Conservation (phyloP, 2,797 vertebrate genomes). For the Acridotheres tristis region DNA sequence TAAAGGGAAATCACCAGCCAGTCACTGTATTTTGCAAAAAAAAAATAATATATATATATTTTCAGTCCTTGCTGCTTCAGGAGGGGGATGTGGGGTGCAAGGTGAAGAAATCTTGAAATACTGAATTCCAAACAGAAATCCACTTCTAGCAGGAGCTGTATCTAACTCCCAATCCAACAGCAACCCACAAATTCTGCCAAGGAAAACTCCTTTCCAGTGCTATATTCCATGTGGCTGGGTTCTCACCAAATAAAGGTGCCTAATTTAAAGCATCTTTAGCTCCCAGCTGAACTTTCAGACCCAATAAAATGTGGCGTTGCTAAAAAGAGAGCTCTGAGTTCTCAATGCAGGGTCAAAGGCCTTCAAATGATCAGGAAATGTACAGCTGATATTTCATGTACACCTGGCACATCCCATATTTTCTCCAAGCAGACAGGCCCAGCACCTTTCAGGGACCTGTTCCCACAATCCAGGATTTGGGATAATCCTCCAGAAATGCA, state of each 20-base stretch:
- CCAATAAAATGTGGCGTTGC: background rate
- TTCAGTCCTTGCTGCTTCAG: background rate
- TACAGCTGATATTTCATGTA: background rate
- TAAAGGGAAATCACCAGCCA: background rate
- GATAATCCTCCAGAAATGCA: background rate
- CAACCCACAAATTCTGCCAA: conserved; percentile 2
- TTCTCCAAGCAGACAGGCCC: background rate
- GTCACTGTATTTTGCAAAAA: background rate
- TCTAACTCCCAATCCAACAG: background rate
- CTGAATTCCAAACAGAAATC: background rate
- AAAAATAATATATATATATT: background rate
- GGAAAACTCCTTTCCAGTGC: background rate
- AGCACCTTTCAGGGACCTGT: background rate
- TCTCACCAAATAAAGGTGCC: background rate
- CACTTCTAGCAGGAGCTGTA: background rate
- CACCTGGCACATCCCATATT: background rate
- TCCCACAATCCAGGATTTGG: background rate
- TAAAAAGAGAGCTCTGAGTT: background rate
- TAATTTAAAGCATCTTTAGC: background rate
- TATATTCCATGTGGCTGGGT: background rate
- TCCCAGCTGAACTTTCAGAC: background rate
- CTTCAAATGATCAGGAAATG: background rate
- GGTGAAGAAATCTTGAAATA: background rate
- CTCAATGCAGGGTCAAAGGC: background rate
- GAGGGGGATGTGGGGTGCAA: background rate